Base-by-base conservation (phyloP, 1,140 invertebrate species). In the Atta colombica region DNA sequence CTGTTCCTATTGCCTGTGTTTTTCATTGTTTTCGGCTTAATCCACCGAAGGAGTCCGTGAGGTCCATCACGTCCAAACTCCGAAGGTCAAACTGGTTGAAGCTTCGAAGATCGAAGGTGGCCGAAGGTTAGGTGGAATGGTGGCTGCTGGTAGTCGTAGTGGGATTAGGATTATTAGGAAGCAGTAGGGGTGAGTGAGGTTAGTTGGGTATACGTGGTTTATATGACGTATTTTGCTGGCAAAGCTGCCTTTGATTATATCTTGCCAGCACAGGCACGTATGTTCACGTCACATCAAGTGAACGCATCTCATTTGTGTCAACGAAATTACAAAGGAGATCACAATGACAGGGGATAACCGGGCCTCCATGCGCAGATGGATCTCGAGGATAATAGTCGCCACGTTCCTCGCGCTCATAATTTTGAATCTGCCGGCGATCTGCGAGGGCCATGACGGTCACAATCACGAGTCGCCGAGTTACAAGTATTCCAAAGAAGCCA, bases 401-500 rank as follows among this genome's bases (percentile, higher is more conserved):
- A 66, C 51, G 7, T 75, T 91, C 63, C 35, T 95, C 8, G 25
- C 94, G 31, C 87, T 96, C 5, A 93, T 96, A 16, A 93, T 96
- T 74, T 87, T 96, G 7, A 93, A 93, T 90, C 92, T 96, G 1
- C 96, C 96, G 3, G 55, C 80, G 60, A 61, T 95, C 3, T 96
- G 95, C 86, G 87, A 94, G 63, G 75, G 63, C 21, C 94, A 95
- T 60, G 81, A 39, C 7, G 35, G 0, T 1, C 35, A 88, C 8
- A 84, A 91, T 53, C 94, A 96, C 51, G 96, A 97, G 92, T 88
- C 96, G 14, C 96, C 97, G 14, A 95, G 97, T 28, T 98, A 96
- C 92, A 98, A 98, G 93, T 98, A 98, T 94, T 97, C 97, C 0
- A 96, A 96, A 94, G 94, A 96, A 92, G 97, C 97, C 6, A 98